Conservation (phyloP, 1,140 invertebrate genomes). For the Drosophila auraria region DNA sequence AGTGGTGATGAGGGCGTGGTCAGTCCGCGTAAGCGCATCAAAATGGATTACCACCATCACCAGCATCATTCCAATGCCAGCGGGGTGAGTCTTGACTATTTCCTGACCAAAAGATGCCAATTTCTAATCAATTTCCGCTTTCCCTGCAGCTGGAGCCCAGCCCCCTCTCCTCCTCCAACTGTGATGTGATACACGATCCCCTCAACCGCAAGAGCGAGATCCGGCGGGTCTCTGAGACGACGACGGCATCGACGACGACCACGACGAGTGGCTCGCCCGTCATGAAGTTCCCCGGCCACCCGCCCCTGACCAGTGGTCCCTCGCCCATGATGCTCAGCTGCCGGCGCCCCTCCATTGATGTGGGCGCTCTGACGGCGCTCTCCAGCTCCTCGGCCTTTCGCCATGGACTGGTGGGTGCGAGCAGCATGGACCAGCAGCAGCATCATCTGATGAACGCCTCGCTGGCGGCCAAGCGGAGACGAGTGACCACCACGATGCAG, state of each 20-base stretch:
- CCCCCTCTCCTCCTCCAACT: conserved; percentile 76
- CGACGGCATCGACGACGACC: neutral
- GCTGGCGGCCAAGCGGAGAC: conserved; percentile 68
- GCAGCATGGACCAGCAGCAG: conserved; percentile 64
- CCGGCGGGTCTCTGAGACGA: conserved; percentile 73
- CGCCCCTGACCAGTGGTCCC: conserved; percentile 19
- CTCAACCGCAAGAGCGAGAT: conserved; percentile 80
- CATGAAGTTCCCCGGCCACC: conserved; percentile 64
- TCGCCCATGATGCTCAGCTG: conserved; percentile 67
- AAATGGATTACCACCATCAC: conserved; percentile 86
- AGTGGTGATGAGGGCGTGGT: conserved; percentile 89
- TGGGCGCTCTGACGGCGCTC: conserved; percentile 64
- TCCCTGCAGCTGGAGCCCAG: conserved; percentile 38
- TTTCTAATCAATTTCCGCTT: neutral
- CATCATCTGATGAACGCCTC: conserved; percentile 64
- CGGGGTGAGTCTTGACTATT: conserved; percentile 65
- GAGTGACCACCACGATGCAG: conserved; percentile 50
- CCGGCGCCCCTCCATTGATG: conserved; percentile 84
- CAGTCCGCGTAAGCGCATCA: conserved; percentile 88
- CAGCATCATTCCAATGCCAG: conserved; percentile 84
- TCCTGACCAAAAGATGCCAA: neutral
- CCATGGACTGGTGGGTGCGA: conserved; percentile 65
- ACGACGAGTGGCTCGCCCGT: neutral
- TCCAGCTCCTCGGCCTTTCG: conserved; percentile 66
- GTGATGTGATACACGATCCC: conserved; percentile 84